Percentiles rank a stretch among this genome's conserved stretches.
Evolutionary conservation across 2,797 vertebrate genomes (phyloP).

Genomic region (Anas georgica): DNA sequence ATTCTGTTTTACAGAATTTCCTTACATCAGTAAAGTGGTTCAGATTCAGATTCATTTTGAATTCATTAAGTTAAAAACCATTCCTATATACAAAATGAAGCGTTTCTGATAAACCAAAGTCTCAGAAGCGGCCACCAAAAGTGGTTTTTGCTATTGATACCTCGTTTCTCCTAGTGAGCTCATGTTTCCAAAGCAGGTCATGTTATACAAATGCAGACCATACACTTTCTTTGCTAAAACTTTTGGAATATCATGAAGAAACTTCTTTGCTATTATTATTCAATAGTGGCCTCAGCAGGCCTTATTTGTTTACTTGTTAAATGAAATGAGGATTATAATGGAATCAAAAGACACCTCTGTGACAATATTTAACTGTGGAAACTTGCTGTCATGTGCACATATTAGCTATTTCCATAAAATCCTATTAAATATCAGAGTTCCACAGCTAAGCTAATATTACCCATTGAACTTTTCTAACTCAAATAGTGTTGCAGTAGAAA

Average conservation of each 20-base stretch:
- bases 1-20: not conserved
- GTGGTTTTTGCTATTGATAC: not conserved
- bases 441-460: slow-evolving; percentile 40
- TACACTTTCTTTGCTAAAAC: not conserved
- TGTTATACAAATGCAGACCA: not conserved
- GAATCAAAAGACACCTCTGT: slow-evolving; percentile 39
- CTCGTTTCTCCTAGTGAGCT: not conserved
- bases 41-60: not conserved
- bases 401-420: slow-evolving; percentile 54
- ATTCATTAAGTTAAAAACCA: not conserved
- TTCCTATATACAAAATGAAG: not conserved
- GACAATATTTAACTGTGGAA: slow-evolving; percentile 56
- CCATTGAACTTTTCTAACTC: slow-evolving; percentile 51
- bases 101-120: not conserved
- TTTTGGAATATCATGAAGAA: slow-evolving; percentile 13
- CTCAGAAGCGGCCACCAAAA: not conserved
- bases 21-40: not conserved
- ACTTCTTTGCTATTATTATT: not conserved
- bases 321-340: slow-evolving; percentile 50
- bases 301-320: slow-evolving; percentile 49
- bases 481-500: slow-evolving; percentile 4
- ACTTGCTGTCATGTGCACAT: slow-evolving; percentile 10
- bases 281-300: not conserved
- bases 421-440: slow-evolving; percentile 62
- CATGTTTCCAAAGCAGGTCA: not conserved